Evolutionary conservation across 2,888 invertebrate genomes (phyloP).

Genomic region (Acanthosepion lycidas): DNA sequence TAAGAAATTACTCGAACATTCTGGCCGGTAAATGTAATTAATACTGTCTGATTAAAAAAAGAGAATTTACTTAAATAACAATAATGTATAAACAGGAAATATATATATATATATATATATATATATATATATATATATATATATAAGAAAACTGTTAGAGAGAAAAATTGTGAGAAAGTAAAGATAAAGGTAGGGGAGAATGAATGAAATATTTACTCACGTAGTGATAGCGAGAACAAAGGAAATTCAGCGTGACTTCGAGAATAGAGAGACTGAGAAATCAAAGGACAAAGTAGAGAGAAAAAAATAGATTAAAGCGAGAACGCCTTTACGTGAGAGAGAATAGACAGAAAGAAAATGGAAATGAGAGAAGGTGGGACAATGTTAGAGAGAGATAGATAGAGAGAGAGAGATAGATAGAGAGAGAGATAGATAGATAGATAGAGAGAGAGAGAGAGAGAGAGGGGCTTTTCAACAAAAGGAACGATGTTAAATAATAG

Average conservation of each 20-base stretch:
- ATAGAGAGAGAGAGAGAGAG: conserved; percentile 3
- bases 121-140: neutral
- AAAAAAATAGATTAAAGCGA: too few relatives aligned
- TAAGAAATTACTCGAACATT: too few relatives aligned
- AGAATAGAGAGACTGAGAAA: neutral
- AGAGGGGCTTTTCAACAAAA: neutral
- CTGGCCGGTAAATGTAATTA: too few relatives aligned
- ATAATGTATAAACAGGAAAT: neutral
- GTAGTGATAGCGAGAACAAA: too few relatives aligned
- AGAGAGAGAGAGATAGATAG: neutral
- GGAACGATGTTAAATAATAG: neutral
- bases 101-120: conserved; percentile 44
- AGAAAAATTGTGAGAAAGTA: neutral
- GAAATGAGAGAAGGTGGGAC: conserved; percentile 34
- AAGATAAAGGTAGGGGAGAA: neutral
- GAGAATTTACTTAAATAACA: too few relatives aligned
- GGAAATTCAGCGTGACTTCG: too few relatives aligned
- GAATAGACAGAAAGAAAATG: conserved; percentile 40
- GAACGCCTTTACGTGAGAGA: too few relatives aligned
- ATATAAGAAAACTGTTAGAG: neutral
- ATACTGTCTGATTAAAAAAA: too few relatives aligned
- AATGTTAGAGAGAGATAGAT: neutral
- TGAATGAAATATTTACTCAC: neutral
- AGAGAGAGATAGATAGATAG: too few relatives aligned
- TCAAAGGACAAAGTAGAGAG: neutral